Conservation (phyloP, 2,113 vertebrate genomes). For the Ramphastos sulfuratus region DNA sequence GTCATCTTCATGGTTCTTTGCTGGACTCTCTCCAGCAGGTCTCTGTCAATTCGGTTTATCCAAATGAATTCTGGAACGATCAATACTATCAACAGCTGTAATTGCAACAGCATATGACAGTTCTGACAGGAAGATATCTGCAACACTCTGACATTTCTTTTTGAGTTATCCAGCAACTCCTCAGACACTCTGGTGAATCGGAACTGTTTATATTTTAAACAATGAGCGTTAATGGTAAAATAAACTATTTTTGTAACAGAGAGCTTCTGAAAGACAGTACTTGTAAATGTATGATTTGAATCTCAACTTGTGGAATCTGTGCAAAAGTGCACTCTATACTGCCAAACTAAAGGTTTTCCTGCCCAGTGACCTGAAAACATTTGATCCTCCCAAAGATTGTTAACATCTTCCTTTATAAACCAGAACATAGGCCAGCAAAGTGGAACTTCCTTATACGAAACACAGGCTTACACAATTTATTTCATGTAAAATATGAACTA, state of each 20-base stretch:
- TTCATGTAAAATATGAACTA: neutral
- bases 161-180: neutral
- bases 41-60: neutral
- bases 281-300: slow-evolving; percentile 7
- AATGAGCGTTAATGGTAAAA: slow-evolving; percentile 7
- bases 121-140: neutral
- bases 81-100: neutral
- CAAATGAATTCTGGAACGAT: neutral
- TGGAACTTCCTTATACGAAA: neutral
- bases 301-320: neutral
- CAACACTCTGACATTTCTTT: neutral
- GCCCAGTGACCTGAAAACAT: slow-evolving; percentile 25
- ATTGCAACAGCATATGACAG: neutral
- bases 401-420: neutral
- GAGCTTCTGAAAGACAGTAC: neutral
- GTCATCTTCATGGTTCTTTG: too few relatives aligned
- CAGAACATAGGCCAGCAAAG: neutral
- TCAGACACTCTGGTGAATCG: neutral
- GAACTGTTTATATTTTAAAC: neutral
- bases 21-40: too few relatives aligned
- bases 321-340: slow-evolving; percentile 17
- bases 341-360: slow-evolving; percentile 51
- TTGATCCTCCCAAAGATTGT: neutral
- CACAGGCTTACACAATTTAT: neutral
- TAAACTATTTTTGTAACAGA: neutral